These are phyloP conservation scores for Tachystola acroxantha DNA, from an alignment of 2,888 invertebrate genomes.

Conservation along the genomic window DNA sequence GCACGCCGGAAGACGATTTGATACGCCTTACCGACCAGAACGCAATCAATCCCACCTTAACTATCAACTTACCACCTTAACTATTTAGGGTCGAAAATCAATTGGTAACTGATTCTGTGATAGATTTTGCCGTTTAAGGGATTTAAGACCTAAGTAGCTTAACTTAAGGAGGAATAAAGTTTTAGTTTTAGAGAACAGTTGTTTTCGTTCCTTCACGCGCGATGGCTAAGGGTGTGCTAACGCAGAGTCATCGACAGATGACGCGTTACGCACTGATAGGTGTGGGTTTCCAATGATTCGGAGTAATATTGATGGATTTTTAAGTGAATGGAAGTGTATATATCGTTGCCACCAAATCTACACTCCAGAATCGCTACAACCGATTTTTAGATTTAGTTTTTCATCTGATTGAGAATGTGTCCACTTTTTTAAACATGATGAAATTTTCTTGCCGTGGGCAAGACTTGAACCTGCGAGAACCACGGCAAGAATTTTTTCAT, in stretches of 20 bases:
- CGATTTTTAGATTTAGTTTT: too few species aligned
- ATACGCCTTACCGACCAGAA: slow-evolving; percentile 65
- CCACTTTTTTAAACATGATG: too few species aligned
- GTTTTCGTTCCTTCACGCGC: slow-evolving; percentile 59
- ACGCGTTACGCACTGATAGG: slow-evolving; percentile 67
- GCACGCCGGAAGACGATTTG: slow-evolving; percentile 73
- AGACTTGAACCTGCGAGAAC: too few species aligned
- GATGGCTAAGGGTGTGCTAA: slow-evolving; percentile 49
- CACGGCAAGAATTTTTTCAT: too few species aligned
- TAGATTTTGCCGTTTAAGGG: background rate
- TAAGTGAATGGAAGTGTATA: too few species aligned
- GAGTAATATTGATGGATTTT: too few species aligned
- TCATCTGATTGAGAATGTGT: too few species aligned
- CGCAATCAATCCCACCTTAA: slow-evolving; percentile 26
- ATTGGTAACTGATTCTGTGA: background rate
- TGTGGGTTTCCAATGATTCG: slow-evolving; percentile 22
- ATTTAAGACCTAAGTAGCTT: background rate
- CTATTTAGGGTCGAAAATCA: background rate
- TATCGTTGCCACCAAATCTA: too few species aligned
- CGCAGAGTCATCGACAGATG: slow-evolving; percentile 55
- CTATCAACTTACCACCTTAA: background rate
- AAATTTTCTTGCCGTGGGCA: too few species aligned
- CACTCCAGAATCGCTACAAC: too few species aligned
- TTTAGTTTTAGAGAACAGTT: slow-evolving; percentile 10
- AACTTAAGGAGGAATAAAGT: background rate